These are phyloP conservation scores for Meta bourneti DNA, from an alignment of 2,888 invertebrate genomes.

Conservation along the genomic window DNA sequence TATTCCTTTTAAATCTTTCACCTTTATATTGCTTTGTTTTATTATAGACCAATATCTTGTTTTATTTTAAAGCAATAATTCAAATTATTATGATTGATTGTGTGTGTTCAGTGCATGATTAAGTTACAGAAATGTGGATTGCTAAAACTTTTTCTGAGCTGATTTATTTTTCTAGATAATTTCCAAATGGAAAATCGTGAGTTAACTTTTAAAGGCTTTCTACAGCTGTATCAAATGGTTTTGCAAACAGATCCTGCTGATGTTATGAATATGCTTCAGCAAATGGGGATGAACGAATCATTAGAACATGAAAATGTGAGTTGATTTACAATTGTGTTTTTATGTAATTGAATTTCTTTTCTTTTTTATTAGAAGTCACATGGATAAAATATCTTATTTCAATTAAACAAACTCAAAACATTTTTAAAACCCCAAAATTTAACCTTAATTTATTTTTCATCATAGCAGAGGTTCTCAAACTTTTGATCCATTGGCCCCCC, in stretches of 20 bases:
- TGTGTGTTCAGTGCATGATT: no score
- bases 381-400: background rate
- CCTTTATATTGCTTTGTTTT: no score
- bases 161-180: slow-evolving; percentile 36
- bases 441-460: no score
- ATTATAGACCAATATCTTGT: no score
- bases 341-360: background rate
- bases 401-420: background rate
- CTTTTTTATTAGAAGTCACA: background rate
- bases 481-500: no score
- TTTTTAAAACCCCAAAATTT: no score
- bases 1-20: no score
- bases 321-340: background rate
- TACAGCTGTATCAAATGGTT: slow-evolving; percentile 62
- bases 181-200: slow-evolving; percentile 52
- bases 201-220: slow-evolving; percentile 59
- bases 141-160: no score
- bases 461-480: no score
- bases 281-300: slow-evolving; percentile 64
- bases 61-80: no score
- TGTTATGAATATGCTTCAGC: slow-evolving; percentile 61
- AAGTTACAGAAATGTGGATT: no score
- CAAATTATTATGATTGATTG: no score
- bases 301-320: slow-evolving; percentile 60
- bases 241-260: slow-evolving; percentile 57